Conservation (phyloP, 2,797 vertebrate genomes). For the Atherinosoma microstoma region DNA sequence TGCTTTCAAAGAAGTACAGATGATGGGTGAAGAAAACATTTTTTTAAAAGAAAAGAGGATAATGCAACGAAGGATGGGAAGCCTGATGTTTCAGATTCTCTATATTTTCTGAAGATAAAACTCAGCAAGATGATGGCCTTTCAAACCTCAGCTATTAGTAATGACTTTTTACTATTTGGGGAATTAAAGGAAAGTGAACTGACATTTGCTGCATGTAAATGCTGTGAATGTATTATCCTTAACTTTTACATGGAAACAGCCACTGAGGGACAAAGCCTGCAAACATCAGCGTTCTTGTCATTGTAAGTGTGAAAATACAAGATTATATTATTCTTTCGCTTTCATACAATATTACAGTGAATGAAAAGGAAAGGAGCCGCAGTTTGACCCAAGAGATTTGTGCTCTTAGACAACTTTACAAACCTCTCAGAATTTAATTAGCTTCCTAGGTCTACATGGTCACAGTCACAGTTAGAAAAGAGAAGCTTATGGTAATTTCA, state of each 20-base stretch:
- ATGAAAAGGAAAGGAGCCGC: no score
- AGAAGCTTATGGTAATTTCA: no score
- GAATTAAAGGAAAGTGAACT: conserved; percentile 22
- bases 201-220: conserved; percentile 37
- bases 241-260: background rate
- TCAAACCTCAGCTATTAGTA: conserved; percentile 10
- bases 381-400: no score
- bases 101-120: background rate
- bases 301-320: background rate
- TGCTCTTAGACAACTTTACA: background rate
- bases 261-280: background rate
- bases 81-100: conserved; percentile 6
- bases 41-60: background rate
- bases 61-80: conserved; percentile 3
- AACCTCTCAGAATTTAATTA: background rate
- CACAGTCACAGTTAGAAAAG: no score
- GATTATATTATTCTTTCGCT: background rate
- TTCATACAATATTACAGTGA: background rate
- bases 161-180: conserved; percentile 34
- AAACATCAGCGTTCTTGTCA: background rate
- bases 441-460: no score
- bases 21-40: background rate
- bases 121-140: conserved; percentile 16
- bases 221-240: background rate
- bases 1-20: conserved; percentile 1